phyloP scores from a whole-genome alignment of 35 echinoderm and acorn worm species.

The Amphiura filiformis region DNA sequence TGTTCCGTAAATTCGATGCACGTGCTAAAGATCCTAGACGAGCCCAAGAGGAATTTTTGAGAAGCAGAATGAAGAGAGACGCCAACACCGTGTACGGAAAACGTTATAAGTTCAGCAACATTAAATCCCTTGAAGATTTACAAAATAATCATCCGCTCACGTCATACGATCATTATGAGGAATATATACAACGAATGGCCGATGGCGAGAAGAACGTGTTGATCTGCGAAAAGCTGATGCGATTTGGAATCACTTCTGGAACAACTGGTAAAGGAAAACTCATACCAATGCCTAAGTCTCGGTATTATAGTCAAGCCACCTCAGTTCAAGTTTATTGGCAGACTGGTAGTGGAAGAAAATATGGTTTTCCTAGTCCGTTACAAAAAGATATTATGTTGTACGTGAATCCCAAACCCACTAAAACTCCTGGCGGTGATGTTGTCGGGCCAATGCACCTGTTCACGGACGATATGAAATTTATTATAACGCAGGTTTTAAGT shows the following conservation, averaged over 20 bases:
- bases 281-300: conserved; percentile 15
- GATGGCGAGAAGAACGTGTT: conserved; percentile 66
- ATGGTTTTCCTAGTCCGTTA: conserved; percentile 22
- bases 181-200: conserved; percentile 45
- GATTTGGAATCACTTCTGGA: conserved; percentile 56
- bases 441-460: conserved; percentile 9
- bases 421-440: conserved; percentile 16
- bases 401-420: conserved; percentile 15
- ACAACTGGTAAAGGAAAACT: conserved; percentile 65
- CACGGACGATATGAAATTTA: background rate
- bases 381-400: conserved; percentile 23
- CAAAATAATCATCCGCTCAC: conserved; percentile 60
- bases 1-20: background rate
- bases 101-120: conserved; percentile 14
- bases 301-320: background rate
- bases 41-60: conserved; percentile 48
- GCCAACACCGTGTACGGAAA: conserved; percentile 54
- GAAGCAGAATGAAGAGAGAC: conserved; percentile 11
- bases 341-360: background rate
- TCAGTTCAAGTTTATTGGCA: background rate
- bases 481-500: background rate
- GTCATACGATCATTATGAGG: conserved; percentile 60
- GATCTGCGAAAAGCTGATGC: conserved; percentile 16
- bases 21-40: conserved; percentile 5
- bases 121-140: conserved; percentile 42